These are phyloP conservation scores for Crossocerus cetratus DNA, from an alignment of 2,888 invertebrate species.

Conservation along the genomic window DNA sequence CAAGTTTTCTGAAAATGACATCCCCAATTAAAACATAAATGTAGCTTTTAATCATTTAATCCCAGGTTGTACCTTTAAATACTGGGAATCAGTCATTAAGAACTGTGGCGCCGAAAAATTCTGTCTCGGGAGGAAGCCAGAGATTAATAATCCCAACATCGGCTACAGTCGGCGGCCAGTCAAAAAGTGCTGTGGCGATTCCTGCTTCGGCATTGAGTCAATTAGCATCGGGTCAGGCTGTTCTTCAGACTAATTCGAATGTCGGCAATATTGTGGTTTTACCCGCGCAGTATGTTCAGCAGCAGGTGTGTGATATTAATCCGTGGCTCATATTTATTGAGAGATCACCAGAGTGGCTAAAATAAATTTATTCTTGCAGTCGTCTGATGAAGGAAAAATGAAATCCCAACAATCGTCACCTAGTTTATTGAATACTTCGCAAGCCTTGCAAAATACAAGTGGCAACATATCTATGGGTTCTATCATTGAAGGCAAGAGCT, in stretches of 20 bases:
- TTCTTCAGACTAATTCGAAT: constrained; percentile 71
- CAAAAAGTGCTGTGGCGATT: constrained; percentile 72
- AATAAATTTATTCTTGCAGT: constrained; percentile 31
- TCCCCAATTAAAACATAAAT: not conserved
- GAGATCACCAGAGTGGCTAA: too few relatives aligned
- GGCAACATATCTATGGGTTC: constrained; percentile 64
- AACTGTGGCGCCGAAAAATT: constrained; percentile 75
- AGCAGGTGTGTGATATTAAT: constrained; percentile 59
- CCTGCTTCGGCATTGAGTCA: constrained; percentile 76
- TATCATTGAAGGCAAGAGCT: constrained; percentile 64
- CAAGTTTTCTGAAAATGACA: not conserved
- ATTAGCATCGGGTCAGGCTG: constrained; percentile 74
- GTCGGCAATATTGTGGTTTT: constrained; percentile 80
- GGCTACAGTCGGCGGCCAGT: constrained; percentile 65
- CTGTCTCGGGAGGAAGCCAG: constrained; percentile 69
- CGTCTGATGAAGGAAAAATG: constrained; percentile 66
- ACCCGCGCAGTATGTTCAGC: constrained; percentile 80
- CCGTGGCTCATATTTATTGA: constrained; percentile 1
- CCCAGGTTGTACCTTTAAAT: constrained; percentile 72
- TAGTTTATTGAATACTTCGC: constrained; percentile 67
- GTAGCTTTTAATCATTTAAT: not conserved
- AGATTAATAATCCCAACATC: constrained; percentile 76
- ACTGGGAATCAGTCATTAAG: constrained; percentile 68
- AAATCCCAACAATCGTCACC: constrained; percentile 68
- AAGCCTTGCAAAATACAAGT: constrained; percentile 64